Base-by-base conservation (phyloP, 2,888 invertebrate genomes). In the Tanytarsus gracilentus region DNA sequence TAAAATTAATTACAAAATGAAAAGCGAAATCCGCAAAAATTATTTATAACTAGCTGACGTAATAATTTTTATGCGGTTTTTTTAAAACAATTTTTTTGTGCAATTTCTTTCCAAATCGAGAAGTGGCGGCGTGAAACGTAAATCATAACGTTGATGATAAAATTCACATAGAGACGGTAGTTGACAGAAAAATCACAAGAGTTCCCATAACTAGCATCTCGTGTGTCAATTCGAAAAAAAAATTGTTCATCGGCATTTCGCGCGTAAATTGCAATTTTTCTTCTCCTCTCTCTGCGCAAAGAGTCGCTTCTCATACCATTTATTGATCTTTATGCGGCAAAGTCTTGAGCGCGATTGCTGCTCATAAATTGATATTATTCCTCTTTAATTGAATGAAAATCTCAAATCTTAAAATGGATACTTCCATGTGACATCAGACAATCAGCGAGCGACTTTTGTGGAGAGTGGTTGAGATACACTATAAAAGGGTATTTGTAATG, bases 401-500 rank as follows among this genome's bases (percentile, higher is more conserved):
- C 14, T 27, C 51, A 27, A 51, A 27, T n/a, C 40, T 55, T 26
- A 40, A 51, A 55, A 55, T 55, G 40, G 39, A 26, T 26, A 53
- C 39, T 40, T 40, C 52, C 52, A 52, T 52, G 52, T 52, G 52
- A 52, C 52, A 52, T 52, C 30, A 52, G 52, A 52, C 52, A 52
- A 52, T 52, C 52, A 52, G 52, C 36, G 16, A 36, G 16, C 14
- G n/a, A 36, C 36, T 36, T 36, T 36, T 36, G 36, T 33, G 36
- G 30, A 36, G 27, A 21, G 30, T 52, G 6, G 11, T 52, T 52
- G 33, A 52, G 52, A 33, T 21, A 11, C 16, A 18, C 55, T 55
- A 40, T 55, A 55, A 55, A 55, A 40, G 55, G 55, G 27, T 39
- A 55, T 55, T 40, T 55, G 55, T 55, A 40, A 55, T 55, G 55